Evolutionary conservation across 2,113 vertebrate species (phyloP).

Genomic region (Guaruba guarouba): DNA sequence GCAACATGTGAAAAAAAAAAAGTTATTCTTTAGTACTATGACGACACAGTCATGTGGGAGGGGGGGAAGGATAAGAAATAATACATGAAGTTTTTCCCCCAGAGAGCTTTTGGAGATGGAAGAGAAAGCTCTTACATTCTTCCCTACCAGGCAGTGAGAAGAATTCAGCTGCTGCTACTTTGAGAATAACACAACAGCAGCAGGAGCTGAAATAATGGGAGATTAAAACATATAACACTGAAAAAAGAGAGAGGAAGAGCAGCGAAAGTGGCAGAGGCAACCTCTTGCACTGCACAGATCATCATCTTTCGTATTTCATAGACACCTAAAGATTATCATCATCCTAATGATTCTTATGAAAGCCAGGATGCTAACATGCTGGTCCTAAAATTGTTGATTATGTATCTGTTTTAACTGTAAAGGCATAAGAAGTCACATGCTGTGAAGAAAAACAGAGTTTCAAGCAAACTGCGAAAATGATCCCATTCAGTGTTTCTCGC

Average conservation of each 20-base stretch:
- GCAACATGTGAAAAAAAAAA: not conserved
- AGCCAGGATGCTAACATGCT: not conserved
- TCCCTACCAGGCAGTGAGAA: not conserved
- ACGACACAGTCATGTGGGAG: not conserved
- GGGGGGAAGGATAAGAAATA: fast-evolving
- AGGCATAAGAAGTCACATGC: not conserved
- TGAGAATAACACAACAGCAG: not conserved
- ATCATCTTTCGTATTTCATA: not conserved
- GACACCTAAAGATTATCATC: not conserved
- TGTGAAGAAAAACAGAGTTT: conserved; percentile 23
- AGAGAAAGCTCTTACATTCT: not conserved
- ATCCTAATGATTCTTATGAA: not conserved
- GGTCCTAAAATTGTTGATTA: not conserved
- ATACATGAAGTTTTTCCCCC: not conserved
- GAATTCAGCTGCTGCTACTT: not conserved
- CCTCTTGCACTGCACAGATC: not conserved
- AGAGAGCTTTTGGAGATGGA: not conserved
- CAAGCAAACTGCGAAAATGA: not conserved
- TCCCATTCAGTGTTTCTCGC: not conserved
- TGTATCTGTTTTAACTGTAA: not conserved
- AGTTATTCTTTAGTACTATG: not conserved
- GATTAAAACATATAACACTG: not conserved
- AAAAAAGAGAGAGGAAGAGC: not conserved
- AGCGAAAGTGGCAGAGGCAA: not conserved
- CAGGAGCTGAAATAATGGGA: not conserved